Conservation (phyloP, 2,888 invertebrate species). For the Elegia similella region DNA sequence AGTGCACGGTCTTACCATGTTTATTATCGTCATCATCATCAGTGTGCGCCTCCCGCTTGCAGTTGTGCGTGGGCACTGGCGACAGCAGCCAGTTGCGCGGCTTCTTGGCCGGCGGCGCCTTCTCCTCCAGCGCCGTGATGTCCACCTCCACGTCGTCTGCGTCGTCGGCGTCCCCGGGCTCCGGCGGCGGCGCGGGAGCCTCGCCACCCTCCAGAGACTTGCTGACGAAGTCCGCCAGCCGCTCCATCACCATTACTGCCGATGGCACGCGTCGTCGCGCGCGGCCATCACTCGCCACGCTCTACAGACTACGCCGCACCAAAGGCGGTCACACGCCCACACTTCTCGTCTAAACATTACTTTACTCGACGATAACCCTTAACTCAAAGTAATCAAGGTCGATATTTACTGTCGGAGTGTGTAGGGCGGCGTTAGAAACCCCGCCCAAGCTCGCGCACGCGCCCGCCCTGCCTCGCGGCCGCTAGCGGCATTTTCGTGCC, state of each 20-base stretch:
- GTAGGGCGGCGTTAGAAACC: slow-evolving; percentile 51
- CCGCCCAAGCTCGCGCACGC: slow-evolving; percentile 72
- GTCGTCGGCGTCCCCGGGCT: slow-evolving; percentile 69
- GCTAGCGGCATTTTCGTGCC: slow-evolving; percentile 40
- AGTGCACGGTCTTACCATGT: slow-evolving; percentile 51
- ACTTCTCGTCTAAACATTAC: slow-evolving; percentile 30
- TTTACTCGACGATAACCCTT: slow-evolving; percentile 25
- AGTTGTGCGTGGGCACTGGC: slow-evolving; percentile 59
- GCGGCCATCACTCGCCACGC: slow-evolving; percentile 66
- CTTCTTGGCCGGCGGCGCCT: slow-evolving; percentile 59
- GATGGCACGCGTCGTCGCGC: slow-evolving; percentile 62
- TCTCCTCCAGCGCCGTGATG: slow-evolving; percentile 73
- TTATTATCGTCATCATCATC: slow-evolving; percentile 74
- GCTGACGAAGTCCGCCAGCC: slow-evolving; percentile 94
- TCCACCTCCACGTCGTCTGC: slow-evolving; percentile 71
- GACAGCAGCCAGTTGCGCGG: slow-evolving; percentile 76
- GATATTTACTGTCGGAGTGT: slow-evolving; percentile 27
- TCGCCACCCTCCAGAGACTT: slow-evolving; percentile 89
- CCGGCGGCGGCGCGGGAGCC: slow-evolving; percentile 71
- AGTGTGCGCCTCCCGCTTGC: slow-evolving; percentile 55
- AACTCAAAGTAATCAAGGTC: slow-evolving; percentile 26
- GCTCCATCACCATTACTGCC: slow-evolving; percentile 88
- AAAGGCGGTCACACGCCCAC: slow-evolving; percentile 61
- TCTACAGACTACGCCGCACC: slow-evolving; percentile 59
- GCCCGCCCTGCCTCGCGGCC: slow-evolving; percentile 46